Conservation (phyloP, 30 jellyfish, hydroid and myxozoan species). For the Cassiopea andromeda region DNA sequence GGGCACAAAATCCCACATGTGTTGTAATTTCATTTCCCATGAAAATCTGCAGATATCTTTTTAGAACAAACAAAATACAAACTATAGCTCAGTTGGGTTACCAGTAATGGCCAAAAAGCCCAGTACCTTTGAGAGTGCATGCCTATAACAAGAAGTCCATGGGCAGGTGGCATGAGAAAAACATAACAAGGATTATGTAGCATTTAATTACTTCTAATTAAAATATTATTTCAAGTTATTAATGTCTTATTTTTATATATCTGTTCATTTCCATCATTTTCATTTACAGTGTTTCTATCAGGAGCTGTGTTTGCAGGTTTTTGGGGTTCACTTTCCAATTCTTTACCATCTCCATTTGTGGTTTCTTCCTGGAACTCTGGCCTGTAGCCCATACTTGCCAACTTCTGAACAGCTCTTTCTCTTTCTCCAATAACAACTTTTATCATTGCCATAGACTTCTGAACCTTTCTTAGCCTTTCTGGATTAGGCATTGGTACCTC, state of each 20-base stretch:
- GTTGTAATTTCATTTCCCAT: too few relatives aligned
- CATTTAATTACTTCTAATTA: too few relatives aligned
- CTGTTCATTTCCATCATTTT: not conserved
- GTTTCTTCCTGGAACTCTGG: constrained; percentile 36
- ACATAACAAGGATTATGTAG: not conserved
- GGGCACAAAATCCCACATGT: too few relatives aligned
- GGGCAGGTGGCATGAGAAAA: not conserved
- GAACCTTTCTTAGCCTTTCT: constrained; percentile 83
- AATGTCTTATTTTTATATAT: not conserved
- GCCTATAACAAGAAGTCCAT: too few relatives aligned
- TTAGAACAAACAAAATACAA: too few relatives aligned
- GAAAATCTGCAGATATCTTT: too few relatives aligned
- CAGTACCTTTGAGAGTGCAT: too few relatives aligned
- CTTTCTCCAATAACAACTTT: constrained; percentile 81
- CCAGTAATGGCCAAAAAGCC: too few relatives aligned
- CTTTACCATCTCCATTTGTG: not conserved
- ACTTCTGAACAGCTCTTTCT: constrained; percentile 57
- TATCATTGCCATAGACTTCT: constrained; percentile 80
- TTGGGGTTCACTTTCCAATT: not conserved
- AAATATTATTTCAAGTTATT: not conserved
- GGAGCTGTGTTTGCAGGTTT: not conserved
- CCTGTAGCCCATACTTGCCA: constrained; percentile 67
- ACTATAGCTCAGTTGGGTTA: too few relatives aligned
- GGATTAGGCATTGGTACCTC: constrained; percentile 97
- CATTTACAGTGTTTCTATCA: not conserved